These are phyloP conservation scores for Acanthisitta chloris DNA, from an alignment of 2,113 vertebrate genomes.

Conservation along the genomic window DNA sequence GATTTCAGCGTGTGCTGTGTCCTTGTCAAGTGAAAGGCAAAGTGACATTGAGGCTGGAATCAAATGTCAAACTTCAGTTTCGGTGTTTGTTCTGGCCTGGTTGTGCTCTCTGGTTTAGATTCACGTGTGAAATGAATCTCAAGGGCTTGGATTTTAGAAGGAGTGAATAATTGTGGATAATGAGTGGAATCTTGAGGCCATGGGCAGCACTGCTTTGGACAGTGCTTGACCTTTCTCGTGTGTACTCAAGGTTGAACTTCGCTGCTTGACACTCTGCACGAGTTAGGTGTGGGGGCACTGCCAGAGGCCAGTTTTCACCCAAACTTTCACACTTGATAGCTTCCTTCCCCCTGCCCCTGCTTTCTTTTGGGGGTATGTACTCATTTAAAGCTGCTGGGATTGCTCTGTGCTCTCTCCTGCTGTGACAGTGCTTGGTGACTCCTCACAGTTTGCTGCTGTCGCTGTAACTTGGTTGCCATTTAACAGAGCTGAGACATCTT, in stretches of 20 bases:
- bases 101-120: neutral
- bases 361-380: neutral
- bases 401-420: rapidly evolving
- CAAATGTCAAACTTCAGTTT: constrained; percentile 49
- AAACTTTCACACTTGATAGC: neutral
- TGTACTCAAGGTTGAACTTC: neutral
- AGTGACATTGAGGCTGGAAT: constrained; percentile 74
- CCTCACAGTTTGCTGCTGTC: neutral
- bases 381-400: neutral
- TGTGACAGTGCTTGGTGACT: neutral
- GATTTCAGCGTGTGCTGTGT: neutral
- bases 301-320: neutral
- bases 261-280: neutral
- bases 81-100: neutral
- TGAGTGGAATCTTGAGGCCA: neutral
- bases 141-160: neutral
- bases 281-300: neutral
- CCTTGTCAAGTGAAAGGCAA: constrained; percentile 68
- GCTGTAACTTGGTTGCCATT: neutral
- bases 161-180: neutral
- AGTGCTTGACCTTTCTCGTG: constrained; percentile 2
- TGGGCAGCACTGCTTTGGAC: neutral
- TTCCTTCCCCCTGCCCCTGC: rapidly evolving
- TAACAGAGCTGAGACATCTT: neutral
- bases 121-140: neutral